Evolutionary conservation across 2,113 vertebrate genomes (phyloP), one percentile per base, ranked within the genome.

Genomic region (Mobula birostris): DNA sequence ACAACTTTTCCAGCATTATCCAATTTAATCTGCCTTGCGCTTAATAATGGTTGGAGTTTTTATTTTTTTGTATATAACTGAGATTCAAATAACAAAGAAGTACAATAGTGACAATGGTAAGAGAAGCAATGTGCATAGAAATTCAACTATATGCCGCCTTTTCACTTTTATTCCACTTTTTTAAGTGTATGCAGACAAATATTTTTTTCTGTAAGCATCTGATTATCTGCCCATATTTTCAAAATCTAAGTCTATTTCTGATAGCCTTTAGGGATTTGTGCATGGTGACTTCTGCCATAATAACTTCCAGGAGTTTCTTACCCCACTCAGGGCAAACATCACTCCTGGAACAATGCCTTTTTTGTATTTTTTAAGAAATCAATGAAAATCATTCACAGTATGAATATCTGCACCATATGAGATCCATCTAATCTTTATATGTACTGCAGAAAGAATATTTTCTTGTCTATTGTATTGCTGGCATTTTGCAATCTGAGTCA

Each of bases 401-500:
- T 66, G 85, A 88, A 19, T 88, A 90, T 90, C 61, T 90, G 85
- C 61, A 90, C 8, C n/a, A 90, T 90, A 66, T 7, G 14, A 68
- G 85, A 19, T 29, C 61, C 61, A 32, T 17, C n/a, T 66, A 66
- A 17, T 29, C 58, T 66, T 17, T 90, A 32, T 68, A 15, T n/a
- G 15, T 66, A 77, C 29, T 15, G 29, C 1, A 32, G 85, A 88
- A 63, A 83, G 14, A 19, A 90, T 32, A 19, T 90, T 61, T 66
- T 90, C 85, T 66, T 90, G 85, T 32, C 14, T n/a, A 68, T 66
- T 66, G 32, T 66, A 66, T 32, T 32, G 29, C 29, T 68, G 85
- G 29, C 29, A 66, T 90, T 66, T 90, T n/a, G n/a, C 29, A 90
- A 90, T 90, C 61, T 90, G 27, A 88, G 7, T 68, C 63, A 15